Evolutionary conservation across 2,888 invertebrate genomes (phyloP), one percentile per base, ranked within the genome.

Genomic region (Lithophane leautieri): DNA sequence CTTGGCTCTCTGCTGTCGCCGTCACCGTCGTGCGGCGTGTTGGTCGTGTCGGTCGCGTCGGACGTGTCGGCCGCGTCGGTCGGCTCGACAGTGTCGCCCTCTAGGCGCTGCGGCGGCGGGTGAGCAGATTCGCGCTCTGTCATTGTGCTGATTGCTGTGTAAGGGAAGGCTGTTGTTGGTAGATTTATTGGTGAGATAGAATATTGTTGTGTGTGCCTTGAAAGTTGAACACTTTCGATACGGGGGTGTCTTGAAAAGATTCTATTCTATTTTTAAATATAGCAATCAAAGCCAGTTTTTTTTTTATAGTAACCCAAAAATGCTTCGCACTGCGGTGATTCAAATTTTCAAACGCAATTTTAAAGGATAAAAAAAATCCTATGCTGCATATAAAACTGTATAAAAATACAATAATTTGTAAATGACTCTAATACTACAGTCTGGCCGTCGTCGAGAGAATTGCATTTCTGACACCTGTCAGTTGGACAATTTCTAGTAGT

Each of bases 71-170:
- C 77, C n/a, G 85, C 73, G 44, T 89, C 89, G 40, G 86, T 78
- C 70, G 87, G 65, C 7, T 87, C 87, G 40, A 54, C 44, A 0
- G 92, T 91, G 78, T 86, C 83, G 14, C 52, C 79, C 76, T 79
- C 87, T 16, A 88, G 76, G 6, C 84, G 87, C 0, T 88, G 97
- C 80, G 81, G 95, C 90, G 34, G 98, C 1, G 93, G 98, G 96
- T 99, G 99, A 0, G 99, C 99, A 0, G 98, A 98, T 91, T 99
- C 98, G 76, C 98, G 97, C 94, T 99, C 99, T 8, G 99, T 99
- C 98, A 99, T 99, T 86, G 98, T 98, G 71, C 98, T 98, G 84
- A 99, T 98, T 28, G 98, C 98, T 97, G 88, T 16, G 63, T 44
- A 56, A 25, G 56, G 62, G 56, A 68, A n/a, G 14, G 25, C 61